Base-by-base conservation (phyloP, 2,113 vertebrate species). In the Edolisoma coerulescens region DNA sequence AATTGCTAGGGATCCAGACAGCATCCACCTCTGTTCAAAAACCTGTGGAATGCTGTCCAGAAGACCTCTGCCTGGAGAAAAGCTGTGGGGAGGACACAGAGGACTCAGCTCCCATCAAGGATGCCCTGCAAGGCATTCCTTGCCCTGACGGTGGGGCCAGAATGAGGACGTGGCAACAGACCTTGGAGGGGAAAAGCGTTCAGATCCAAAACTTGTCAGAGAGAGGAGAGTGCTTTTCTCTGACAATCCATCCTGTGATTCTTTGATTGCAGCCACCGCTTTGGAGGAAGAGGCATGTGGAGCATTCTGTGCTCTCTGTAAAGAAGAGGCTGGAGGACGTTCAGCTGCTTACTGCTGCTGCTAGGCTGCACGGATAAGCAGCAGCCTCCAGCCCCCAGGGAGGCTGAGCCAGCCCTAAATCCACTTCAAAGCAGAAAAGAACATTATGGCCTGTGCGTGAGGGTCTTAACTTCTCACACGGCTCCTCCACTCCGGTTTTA, bases 401-500 rank as follows among this genome's bases (percentile, higher is more conserved):
- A 94, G 75, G 27, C 84, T 69, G 79, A 96, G 78, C 78, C 91
- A 85, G 91, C 50, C 82, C 78, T 96, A 93, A 96, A 97, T 88
- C 82, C 9, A 39, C 94, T 95, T 96, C 95, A 94, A 93, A 96
- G 90, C 63, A 93, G 84, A 93, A 93, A 77, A 95, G 84, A 96
- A 94, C 71, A 83, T 96, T 96, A 96, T 26, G 56, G 90, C 75
- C 91, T 93, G 96, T 91, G 90, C 91, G 78, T 96, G 96, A 97
- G 93, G 95, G 89, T 93, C 96, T 97, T 96, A 97, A 79, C 92
- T 96, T 97, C 96, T 96, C 94, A 90, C 89, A 93, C 82, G 1
- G 90, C 87, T 94, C 70, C 80, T 95, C 81, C 67, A 61, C 89
- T 91, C 77, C 0, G 0, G 49, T 96, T 96, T 96, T 97, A 96